These are phyloP conservation scores for Tylochromis polylepis DNA, from an alignment of 2,113 vertebrate species.

Conservation along the genomic window DNA sequence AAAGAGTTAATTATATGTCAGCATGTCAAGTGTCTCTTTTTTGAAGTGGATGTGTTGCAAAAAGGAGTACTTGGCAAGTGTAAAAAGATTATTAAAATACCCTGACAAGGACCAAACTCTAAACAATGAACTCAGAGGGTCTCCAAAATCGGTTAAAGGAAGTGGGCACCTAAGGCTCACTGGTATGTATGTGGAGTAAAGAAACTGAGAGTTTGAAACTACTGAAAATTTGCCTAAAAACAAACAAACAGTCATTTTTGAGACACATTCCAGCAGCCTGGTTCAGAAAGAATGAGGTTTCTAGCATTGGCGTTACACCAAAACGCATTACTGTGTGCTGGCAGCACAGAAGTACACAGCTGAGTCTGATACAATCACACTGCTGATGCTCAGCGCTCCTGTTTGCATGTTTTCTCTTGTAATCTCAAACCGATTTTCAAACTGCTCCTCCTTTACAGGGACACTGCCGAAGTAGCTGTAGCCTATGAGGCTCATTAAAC, in stretches of 20 bases:
- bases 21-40: background rate
- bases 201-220: background rate
- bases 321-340: constrained; percentile 61
- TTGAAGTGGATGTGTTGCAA: background rate
- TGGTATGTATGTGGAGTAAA: background rate
- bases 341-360: constrained; percentile 69
- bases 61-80: background rate
- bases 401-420: background rate
- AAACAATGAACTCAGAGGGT: background rate
- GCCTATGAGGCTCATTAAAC: constrained; percentile 44
- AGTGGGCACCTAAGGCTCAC: background rate
- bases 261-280: background rate
- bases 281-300: constrained; percentile 5
- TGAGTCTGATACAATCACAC: constrained; percentile 1
- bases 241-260: background rate
- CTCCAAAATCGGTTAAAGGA: background rate
- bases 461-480: background rate
- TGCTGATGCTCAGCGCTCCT: constrained; percentile 43
- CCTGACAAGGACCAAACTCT: background rate
- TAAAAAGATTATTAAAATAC: rapidly evolving
- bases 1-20: background rate
- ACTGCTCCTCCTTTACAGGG: background rate
- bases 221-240: background rate
- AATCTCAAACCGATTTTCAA: background rate
- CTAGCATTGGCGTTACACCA: background rate